Percentiles rank a stretch among this genome's conserved stretches.
These are phyloP conservation scores for Plutella xylostella DNA, from an alignment of 2,888 invertebrate genomes.

Conservation along the genomic window DNA sequence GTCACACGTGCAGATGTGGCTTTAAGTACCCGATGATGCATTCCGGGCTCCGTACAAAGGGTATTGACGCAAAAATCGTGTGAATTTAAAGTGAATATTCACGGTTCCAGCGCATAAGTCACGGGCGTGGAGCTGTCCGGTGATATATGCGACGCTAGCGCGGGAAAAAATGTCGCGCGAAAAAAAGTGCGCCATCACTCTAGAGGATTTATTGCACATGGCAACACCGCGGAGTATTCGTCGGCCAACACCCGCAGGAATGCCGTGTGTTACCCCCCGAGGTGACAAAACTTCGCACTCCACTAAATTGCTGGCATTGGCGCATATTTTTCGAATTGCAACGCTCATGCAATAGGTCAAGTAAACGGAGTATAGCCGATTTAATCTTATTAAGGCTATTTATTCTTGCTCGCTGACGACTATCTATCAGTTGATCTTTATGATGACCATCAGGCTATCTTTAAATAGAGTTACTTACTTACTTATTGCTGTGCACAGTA, in stretches of 20 bases:
- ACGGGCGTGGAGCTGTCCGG: conserved; percentile 28
- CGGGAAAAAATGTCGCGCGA: conserved; percentile 66
- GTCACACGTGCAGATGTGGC: not conserved
- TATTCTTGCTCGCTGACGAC: no score
- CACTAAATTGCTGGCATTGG: conserved; percentile 46
- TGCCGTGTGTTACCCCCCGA: conserved; percentile 48
- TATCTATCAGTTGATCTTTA: no score
- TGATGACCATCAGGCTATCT: no score
- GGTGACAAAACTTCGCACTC: conserved; percentile 66
- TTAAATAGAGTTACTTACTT: no score
- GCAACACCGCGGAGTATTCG: conserved; percentile 56
- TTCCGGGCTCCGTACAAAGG: not conserved
- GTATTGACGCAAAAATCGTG: not conserved
- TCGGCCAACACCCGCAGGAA: conserved; percentile 35
- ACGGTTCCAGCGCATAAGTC: conserved; percentile 37
- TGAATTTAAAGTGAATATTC: conserved; percentile 1
- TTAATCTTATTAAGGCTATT: no score
- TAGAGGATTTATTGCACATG: conserved; percentile 56
- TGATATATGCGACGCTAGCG: conserved; percentile 63
- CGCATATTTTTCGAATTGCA: no score
- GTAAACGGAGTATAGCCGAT: not conserved
- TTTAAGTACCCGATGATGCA: not conserved
- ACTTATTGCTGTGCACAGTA: no score
- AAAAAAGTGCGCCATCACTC: conserved; percentile 63
- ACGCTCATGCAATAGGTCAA: no score